phyloP scores from a whole-genome alignment of 2,888 invertebrate genomes.

The Eupithecia dodoneata region DNA sequence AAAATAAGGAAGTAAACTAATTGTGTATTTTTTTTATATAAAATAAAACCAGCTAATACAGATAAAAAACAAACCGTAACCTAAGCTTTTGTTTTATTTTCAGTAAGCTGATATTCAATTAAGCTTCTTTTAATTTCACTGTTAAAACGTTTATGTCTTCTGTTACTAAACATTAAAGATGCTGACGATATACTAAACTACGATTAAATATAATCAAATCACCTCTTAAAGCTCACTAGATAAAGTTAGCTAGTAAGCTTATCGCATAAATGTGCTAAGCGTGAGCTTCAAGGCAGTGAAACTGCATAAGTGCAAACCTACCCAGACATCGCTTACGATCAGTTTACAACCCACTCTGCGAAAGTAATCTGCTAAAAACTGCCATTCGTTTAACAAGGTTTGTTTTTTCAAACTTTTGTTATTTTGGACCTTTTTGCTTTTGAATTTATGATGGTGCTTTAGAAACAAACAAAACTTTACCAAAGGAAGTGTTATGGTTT shows the following conservation, averaged over 20 bases:
- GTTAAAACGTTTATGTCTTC: not conserved
- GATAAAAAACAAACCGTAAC: not conserved
- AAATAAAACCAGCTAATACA: not conserved
- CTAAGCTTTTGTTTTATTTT: not conserved
- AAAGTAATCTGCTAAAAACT: constrained; percentile 5
- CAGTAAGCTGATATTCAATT: not conserved
- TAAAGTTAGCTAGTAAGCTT: not conserved
- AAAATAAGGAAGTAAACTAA: too few relatives aligned
- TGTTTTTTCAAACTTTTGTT: not conserved
- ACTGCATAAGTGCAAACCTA: not conserved
- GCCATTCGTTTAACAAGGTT: not conserved
- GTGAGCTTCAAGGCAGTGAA: not conserved
- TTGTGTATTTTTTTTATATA: too few relatives aligned
- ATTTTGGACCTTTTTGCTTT: not conserved
- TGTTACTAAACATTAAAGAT: not conserved
- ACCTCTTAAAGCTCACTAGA: not conserved
- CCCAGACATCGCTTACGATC: not conserved
- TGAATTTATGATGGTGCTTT: not conserved
- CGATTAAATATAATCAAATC: not conserved
- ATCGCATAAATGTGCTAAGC: not conserved
- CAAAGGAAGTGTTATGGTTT: not conserved
- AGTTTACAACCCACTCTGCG: not conserved
- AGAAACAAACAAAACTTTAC: not conserved
- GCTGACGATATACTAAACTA: not conserved
- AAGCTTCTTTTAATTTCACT: not conserved